A percentile compares a stretch with the other conserved stretches of the same genome.
These are phyloP conservation scores for Cryptocheilus praepositus DNA, from an alignment of 2,888 invertebrate species.

Conservation along the genomic window DNA sequence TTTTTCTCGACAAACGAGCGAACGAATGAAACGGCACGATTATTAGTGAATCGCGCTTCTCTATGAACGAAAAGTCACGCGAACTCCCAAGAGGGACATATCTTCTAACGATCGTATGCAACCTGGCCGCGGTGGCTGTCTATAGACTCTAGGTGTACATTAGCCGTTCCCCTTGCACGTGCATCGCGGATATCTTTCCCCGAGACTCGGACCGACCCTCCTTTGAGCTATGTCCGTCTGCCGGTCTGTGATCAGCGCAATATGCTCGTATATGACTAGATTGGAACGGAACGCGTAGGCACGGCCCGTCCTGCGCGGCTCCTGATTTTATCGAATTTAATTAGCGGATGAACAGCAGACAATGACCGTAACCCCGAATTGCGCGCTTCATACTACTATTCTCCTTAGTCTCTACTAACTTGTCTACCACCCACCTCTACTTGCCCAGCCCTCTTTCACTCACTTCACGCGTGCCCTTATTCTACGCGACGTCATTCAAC, in stretches of 20 bases:
- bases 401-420: no score
- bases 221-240: background rate
- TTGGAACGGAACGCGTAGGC: slow-evolving; percentile 3
- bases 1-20: slow-evolving; percentile 16
- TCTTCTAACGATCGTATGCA: slow-evolving; percentile 20
- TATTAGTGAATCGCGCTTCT: slow-evolving; percentile 19
- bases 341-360: slow-evolving; percentile 61
- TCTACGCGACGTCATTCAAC: no score
- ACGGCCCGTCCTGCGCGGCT: slow-evolving; percentile 19
- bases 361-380: slow-evolving; percentile 41
- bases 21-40: slow-evolving; percentile 21
- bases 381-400: no score
- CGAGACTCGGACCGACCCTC: background rate
- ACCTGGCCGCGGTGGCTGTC: slow-evolving; percentile 1
- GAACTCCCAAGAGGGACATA: slow-evolving; percentile 36
- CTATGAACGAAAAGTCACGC: slow-evolving; percentile 35
- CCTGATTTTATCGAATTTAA: slow-evolving; percentile 65
- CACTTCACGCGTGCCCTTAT: no score
- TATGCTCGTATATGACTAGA: background rate
- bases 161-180: slow-evolving; percentile 7
- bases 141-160: slow-evolving; percentile 4
- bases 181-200: slow-evolving; percentile 3
- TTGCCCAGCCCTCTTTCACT: no score
- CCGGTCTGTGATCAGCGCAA: slow-evolving; percentile 2
- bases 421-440: no score